Conservation (phyloP, 2,888 invertebrate genomes). For the Phaedon cochleariae region DNA sequence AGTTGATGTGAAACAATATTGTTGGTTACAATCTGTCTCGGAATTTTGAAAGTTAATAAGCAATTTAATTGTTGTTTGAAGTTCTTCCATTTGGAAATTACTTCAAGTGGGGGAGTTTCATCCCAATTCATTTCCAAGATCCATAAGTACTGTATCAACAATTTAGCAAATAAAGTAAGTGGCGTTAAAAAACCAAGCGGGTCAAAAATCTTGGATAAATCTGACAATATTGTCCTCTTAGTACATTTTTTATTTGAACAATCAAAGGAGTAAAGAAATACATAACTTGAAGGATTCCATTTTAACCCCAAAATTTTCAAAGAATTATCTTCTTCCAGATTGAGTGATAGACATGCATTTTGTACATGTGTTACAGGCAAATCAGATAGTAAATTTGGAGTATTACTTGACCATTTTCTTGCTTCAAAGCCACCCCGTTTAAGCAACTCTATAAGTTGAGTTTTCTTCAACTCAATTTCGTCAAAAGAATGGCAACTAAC, state of each 20-base stretch:
- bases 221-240: neutral
- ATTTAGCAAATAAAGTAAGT: neutral
- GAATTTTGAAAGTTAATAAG: neutral
- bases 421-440: neutral
- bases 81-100: neutral
- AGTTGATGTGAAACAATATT: neutral
- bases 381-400: neutral
- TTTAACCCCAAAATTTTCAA: neutral
- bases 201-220: neutral
- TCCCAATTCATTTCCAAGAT: neutral
- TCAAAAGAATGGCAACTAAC: neutral
- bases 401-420: neutral
- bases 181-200: too few species aligned
- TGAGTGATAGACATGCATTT: neutral
- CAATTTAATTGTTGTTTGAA: neutral
- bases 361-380: neutral
- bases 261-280: neutral
- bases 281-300: neutral
- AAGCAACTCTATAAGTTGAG: neutral
- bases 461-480: neutral
- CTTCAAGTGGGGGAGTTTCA: neutral
- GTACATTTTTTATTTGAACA: neutral
- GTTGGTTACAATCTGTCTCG: neutral
- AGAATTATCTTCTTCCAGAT: neutral
- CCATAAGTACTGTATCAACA: neutral